Evolutionary conservation across 2,797 vertebrate genomes (phyloP), one percentile per base, ranked within the genome.

Genomic region (Anguilla obscura): DNA sequence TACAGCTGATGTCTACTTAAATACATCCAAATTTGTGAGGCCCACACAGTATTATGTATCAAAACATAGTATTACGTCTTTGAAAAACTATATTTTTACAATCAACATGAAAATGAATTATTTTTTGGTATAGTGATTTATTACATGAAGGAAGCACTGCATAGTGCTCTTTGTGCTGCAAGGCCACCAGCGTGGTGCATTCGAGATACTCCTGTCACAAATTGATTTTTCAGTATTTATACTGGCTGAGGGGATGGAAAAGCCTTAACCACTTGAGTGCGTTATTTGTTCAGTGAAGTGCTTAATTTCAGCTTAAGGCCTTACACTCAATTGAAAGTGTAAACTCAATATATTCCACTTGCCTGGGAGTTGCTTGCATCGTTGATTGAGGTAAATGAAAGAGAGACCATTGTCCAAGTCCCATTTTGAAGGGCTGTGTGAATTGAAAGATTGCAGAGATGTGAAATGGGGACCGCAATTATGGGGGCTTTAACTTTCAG

Each of bases 221-320:
- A 80, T 80, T 80, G 36, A 45, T 79, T 79, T 79, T 80, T 80
- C 40, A 45, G 76, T 80, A 80, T 48, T 80, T 80, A 45, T 24
- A 80, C 76, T 80, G 18, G 36, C 76, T 48, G 76, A 48, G 76
- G 36, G 76, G 40, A 80, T 80, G 76, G 18, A 80, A 80, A 80
- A 48, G 40, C 40, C 18, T 80, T 80, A 48, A 45, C 16, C 76
- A 80, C 40, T 80, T 48, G 40, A 80, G 76, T 24, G 76, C 76
- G 18, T 80, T 80, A 80, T 48, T 80, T 36, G 36, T 12, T 80
- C 74, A 40, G 36, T 40, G 74, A 45, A 79, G 33, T 79, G 36
- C 76, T 48, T 45, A 45, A 80, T 80, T 48, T 80, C 36, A 80
- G 76, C 76, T 80, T 45, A 80, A 80, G 36, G 36, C 45, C 76